Base-by-base conservation (phyloP, 2,113 vertebrate genomes). In the Rynchops niger region DNA sequence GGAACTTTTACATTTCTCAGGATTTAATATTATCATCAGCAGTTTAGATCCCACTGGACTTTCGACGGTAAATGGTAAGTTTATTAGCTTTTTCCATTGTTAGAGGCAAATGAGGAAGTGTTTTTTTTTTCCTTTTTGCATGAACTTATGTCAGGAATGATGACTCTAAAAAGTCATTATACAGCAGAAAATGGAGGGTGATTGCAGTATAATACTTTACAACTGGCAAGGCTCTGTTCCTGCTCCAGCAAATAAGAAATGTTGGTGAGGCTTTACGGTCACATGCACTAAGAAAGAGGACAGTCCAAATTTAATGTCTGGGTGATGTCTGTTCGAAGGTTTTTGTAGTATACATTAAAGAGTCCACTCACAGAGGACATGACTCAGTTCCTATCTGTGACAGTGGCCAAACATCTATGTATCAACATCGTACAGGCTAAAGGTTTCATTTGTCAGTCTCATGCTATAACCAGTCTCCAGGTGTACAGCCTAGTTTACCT, bases 11-110 rank as follows among this genome's bases (percentile, higher is more conserved):
- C 36, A 45, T 95, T 96, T 94, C 94, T 94, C 65, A 88, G 78
- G 88, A 96, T 94, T 96, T 95, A 95, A 91, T 91, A 90, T 90
- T 88, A 95, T 88, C 95, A 96, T 43, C 78, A 96, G 70, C 87
- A 84, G 91, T 86, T 96, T 38, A 87, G 27, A 82, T 96, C 94
- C 92, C 95, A 47, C 30, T 77, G 80, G 91, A 90, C 87, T 94
- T 92, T 15, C 45, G n/a, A 97, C 59, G 52, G 91, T 77, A 97
- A 95, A 95, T 85, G 45, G 55, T 55, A 92, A 43, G 71, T 89
- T 95, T 95, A 91, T 90, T 92, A 88, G 52, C 2, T 74, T 69
- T 92, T 82, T 23, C 82, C 82, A 94, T 63, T 96, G 83, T 93
- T 91, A 93, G 53, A 95, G 81, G 86, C 74, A 96, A 95, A 83